Evolutionary conservation across 2,888 invertebrate species (phyloP), one percentile per base, ranked within the genome.

Genomic region (Odontomyia ornata): DNA sequence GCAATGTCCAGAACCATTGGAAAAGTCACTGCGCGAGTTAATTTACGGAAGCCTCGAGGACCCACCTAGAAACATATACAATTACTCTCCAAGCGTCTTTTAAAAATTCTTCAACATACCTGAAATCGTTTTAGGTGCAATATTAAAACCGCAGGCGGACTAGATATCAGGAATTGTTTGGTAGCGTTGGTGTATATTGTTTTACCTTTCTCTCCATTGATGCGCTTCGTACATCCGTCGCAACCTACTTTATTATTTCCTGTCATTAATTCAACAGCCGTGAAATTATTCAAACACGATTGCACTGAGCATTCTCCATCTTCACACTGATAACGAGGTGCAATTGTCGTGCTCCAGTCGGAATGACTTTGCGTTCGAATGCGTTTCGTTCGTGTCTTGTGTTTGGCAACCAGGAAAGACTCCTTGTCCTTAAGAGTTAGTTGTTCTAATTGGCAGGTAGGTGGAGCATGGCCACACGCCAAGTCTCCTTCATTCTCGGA

Each of bases 71-170:
- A 62, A 7, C 15, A 5, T 11, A 13, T 4, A 28, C 27, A 27
- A 27, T 5, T 28, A 5, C 1, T 28, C 0, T 64, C 15, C 25
- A 23, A 25, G 1, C 15, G 13, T 18, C 7, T n/a, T n/a, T 15
- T 3, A 15, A n/a, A 9, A 52, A 52, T 18, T 52, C 15, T n/a
- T 52, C 15, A n/a, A 4, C 57, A 69, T 62, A 79, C 79, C 88
- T 98, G 97, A 88, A 99, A 99, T 79, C 99, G 89, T 87, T 99
- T 99, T 80, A 99, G 87, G 84, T 99, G 99, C 25, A 99, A 88
- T 76, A 98, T 99, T 0, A 99, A 89, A 75, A 99, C 93, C 3
- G 97, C 94, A 0, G 99, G 99, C 27, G 97, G 97, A 83, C 92
- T 92, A 80, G 94, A 95, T 36, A 99, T 93, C 52, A 98, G 89